Conservation (phyloP, 1,140 invertebrate genomes). For the Chrysoperla carnea region DNA sequence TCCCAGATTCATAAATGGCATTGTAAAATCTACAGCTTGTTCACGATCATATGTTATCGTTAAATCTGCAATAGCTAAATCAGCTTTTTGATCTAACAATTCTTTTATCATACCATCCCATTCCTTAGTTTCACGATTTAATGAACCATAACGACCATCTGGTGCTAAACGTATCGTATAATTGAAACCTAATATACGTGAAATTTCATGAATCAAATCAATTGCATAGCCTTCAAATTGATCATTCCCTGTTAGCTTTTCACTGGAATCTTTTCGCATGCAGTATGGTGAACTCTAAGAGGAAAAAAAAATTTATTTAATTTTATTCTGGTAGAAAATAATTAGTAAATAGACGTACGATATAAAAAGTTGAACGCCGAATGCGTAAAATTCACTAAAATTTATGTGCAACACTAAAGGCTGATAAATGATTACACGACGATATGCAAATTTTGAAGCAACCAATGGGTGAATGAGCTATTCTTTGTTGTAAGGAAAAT, state of each 20-base stretch:
- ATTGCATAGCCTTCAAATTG: constrained; percentile 80
- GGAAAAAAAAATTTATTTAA: constrained; percentile 1
- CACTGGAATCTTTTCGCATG: constrained; percentile 71
- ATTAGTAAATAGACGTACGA: no score
- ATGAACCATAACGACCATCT: constrained; percentile 45
- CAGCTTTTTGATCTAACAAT: constrained; percentile 74
- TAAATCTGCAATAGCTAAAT: constrained; percentile 81
- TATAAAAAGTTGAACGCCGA: no score
- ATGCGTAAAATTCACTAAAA: no score
- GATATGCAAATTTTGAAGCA: no score
- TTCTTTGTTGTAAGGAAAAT: no score
- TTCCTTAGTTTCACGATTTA: constrained; percentile 22
- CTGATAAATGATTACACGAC: no score
- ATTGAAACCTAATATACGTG: constrained; percentile 76
- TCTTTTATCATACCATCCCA: constrained; percentile 95
- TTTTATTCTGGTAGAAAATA: no score
- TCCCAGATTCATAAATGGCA: constrained; percentile 90
- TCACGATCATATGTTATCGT: constrained; percentile 85
- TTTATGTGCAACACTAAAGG: no score
- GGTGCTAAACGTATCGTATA: constrained; percentile 70
- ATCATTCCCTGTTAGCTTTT: constrained; percentile 63
- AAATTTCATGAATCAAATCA: constrained; percentile 75
- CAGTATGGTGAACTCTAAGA: constrained; percentile 75
- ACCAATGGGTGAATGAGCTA: no score
- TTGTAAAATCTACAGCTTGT: constrained; percentile 84